phyloP scores from a whole-genome alignment of 2,888 invertebrate genomes.

The Lochmaea capreae region DNA sequence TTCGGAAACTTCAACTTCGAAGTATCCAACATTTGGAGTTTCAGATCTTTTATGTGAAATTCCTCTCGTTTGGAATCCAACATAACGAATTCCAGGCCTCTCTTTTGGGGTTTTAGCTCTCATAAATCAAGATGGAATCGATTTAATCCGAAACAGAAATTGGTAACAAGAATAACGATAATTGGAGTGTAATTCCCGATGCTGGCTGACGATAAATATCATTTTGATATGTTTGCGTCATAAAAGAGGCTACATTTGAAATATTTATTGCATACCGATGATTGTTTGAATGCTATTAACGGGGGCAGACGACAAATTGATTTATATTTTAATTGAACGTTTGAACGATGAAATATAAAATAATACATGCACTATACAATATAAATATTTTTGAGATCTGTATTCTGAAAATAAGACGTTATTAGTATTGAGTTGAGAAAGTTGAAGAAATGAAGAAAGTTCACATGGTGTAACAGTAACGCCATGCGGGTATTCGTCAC shows the following conservation, averaged over 20 bases:
- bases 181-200: slow-evolving; percentile 36
- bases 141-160: slow-evolving; percentile 32
- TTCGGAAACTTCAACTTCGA: neutral
- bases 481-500: too few species aligned
- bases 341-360: neutral
- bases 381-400: too few species aligned
- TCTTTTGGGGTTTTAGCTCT: slow-evolving; percentile 24
- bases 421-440: too few species aligned
- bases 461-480: too few species aligned
- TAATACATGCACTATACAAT: too few species aligned
- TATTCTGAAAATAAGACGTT: too few species aligned
- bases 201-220: slow-evolving; percentile 28
- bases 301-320: neutral
- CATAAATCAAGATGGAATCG: slow-evolving; percentile 34
- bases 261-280: neutral
- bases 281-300: neutral
- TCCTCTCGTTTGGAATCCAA: slow-evolving; percentile 1
- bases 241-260: slow-evolving; percentile 22
- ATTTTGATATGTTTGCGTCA: slow-evolving; percentile 24
- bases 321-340: neutral
- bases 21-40: neutral
- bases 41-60: neutral
- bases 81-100: slow-evolving; percentile 19
- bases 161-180: slow-evolving; percentile 32
- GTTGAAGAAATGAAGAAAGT: too few species aligned